Conservation (phyloP, 2,113 vertebrate genomes). For the Zosterops hypoxanthus region DNA sequence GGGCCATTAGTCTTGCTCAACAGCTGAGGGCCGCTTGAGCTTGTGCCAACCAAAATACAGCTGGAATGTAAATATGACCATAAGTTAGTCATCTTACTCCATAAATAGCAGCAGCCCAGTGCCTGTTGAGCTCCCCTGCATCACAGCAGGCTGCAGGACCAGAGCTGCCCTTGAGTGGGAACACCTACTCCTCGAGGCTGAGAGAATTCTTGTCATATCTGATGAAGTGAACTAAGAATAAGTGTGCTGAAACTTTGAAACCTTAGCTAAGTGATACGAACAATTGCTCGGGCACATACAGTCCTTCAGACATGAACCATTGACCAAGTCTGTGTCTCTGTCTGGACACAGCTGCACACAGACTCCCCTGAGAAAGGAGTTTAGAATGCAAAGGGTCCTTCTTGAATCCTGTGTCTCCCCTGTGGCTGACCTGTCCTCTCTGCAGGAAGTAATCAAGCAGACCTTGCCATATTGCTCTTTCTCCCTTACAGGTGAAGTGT, state of each 20-base stretch:
- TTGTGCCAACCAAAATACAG: not conserved
- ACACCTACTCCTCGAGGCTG: not conserved
- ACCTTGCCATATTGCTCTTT: not conserved
- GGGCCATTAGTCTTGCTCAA: not conserved
- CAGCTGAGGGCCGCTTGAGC: not conserved
- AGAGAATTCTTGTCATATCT: not conserved
- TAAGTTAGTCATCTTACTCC: not conserved
- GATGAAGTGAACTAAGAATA: not conserved
- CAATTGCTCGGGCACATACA: not conserved
- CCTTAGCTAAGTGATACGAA: not conserved
- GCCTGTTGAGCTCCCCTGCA: not conserved
- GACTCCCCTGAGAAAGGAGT: not conserved
- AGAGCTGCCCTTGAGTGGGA: not conserved
- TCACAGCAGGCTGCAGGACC: not conserved
- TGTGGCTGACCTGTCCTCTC: not conserved
- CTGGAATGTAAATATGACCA: not conserved
- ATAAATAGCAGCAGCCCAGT: not conserved
- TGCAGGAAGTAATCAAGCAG: not conserved
- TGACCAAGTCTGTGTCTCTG: not conserved
- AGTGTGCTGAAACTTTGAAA: not conserved
- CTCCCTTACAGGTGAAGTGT: not conserved
- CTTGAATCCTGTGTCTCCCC: not conserved
- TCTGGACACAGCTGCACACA: not conserved
- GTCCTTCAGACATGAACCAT: not conserved
- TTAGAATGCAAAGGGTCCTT: not conserved